Base-by-base conservation (phyloP, 2,113 vertebrate species). In the Lagopus leucura region DNA sequence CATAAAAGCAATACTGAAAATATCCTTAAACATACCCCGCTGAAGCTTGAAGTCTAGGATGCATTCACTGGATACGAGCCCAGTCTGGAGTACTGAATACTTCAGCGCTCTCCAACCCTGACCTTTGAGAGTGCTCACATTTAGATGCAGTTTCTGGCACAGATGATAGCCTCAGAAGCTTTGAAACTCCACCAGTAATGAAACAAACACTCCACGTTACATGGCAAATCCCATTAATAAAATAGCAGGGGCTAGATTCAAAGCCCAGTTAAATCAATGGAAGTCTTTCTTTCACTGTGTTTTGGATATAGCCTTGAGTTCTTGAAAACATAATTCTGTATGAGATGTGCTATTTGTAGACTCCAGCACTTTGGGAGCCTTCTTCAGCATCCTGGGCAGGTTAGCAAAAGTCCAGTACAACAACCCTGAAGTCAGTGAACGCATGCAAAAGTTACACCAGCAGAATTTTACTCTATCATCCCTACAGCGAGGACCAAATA, bases 11-110 rank as follows among this genome's bases (percentile, higher is more conserved):
- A 48, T 60, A 90, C 80, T 48, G 88, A 92, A 88, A 93, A 88
- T 84, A 93, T 66, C 58, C 40, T 86, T 92, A 92, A 86, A 91
- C 48, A 84, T 42, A 66, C 24, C 48, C 70, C 77, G 32, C 38
- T 88, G 88, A 78, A 92, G 70, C 78, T 73, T 89, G 50, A 91
- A 95, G 69, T 55, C 60, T 89, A 34, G 89, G 95, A 93, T 86
- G 84, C 67, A 54, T 92, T 90, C 81, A 71, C 80, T 94, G 90
- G 90, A 82, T 0, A 8, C 21, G 77, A 92, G 73, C 50, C 84
- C 71, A 92, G 54, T 43, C 30, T 2, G 1, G 63, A 92, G 65
- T 57, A 78, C 48, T 72, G 48, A 77, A 79, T 86, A 50, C 25
- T 63, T 82, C 58, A 30, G 73, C 8, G 36, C 66, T 78, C 71